Base-by-base conservation (phyloP, 1,140 invertebrate genomes). In the Platyscapa corneri region DNA sequence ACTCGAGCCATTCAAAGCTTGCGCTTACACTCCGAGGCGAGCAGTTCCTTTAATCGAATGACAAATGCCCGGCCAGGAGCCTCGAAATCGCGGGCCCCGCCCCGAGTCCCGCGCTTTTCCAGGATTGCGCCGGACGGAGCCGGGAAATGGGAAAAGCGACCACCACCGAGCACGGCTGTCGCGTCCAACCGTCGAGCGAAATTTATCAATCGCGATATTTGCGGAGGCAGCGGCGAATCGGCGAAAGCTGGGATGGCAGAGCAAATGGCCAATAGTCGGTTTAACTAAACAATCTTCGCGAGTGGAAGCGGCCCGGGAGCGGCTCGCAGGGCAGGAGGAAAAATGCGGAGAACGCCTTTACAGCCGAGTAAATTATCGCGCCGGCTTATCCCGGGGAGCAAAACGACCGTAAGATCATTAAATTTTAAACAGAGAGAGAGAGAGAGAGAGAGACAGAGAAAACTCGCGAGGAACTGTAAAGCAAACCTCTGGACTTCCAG, bases 401-500 rank as follows among this genome's bases (percentile, higher is more conserved):
- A 78, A 80, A 85, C 83, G 83, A 85, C 32, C 46, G 60, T 80
- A n/a, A 77, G 65, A 67, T 85, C 65, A 85, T 85, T 80, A 85
- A 85, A 85, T 80, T 85, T 85, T 72, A 78, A 80, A 74, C 76
- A 74, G 83, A 70, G 67, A 65, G 74, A 78, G 64, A 5, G n/a
- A n/a, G n/a, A n/a, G n/a, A n/a, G n/a, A n/a, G n/a, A n/a, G n/a
- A 78, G 74, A 74, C 75, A 70, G 67, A 65, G 74, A 78, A 46
- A 5, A 32, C 76, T 46, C 75, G 60, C 60, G 46, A 70, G 23
- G 75, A 78, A 78, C 75, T 56, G 83, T 70, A 56, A 70, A 78
- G 75, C 83, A 78, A 78, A 78, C 83, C 75, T 64, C 42, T 23
- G 32, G 64, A 79, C 83, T 84, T 77, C 42, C 74, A 78, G 83